Evolutionary conservation across 2,888 invertebrate genomes (phyloP).

Genomic region (Lordiphosa andalusiaca): DNA sequence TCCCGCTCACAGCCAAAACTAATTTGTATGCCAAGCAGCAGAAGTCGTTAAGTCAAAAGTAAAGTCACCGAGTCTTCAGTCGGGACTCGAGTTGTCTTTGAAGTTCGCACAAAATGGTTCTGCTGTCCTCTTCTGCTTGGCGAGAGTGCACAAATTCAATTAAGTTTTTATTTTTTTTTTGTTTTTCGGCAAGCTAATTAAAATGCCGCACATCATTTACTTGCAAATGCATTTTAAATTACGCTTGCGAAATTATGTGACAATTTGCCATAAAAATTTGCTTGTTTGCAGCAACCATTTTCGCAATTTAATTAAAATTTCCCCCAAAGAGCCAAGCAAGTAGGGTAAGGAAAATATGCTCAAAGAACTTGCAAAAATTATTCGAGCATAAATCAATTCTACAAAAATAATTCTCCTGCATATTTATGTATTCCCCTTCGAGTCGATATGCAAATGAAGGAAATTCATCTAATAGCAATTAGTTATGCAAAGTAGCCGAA

Average conservation of each 20-base stretch:
- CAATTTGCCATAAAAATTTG: conserved; percentile 31
- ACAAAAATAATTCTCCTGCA: conserved; percentile 16
- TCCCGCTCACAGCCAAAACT: conserved; percentile 32
- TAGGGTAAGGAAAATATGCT: not conserved
- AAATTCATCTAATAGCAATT: conserved; percentile 39
- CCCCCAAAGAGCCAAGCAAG: not conserved
- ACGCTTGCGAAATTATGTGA: conserved; percentile 45
- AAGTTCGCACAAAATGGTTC: conserved; percentile 44
- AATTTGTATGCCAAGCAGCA: conserved; percentile 67
- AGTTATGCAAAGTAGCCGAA: conserved; percentile 33
- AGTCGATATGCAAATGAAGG: conserved; percentile 47
- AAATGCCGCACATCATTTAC: conserved; percentile 63
- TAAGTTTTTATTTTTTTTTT: conserved; percentile 10
- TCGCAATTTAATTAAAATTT: conserved; percentile 29
- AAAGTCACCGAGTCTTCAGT: conserved; percentile 15
- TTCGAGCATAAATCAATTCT: conserved; percentile 18
- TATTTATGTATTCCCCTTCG: conserved; percentile 9
- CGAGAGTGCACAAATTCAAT: conserved; percentile 13
- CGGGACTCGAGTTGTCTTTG: conserved; percentile 43
- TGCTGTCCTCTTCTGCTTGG: conserved; percentile 10
- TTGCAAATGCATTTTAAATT: conserved; percentile 57
- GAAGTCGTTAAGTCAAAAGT: conserved; percentile 59
- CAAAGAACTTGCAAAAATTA: not conserved
- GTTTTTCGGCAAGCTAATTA: conserved; percentile 49
- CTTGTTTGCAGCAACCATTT: not conserved